These are phyloP conservation scores for Orchesella flavescens DNA, from an alignment of 2,888 invertebrate genomes.

Conservation along the genomic window DNA sequence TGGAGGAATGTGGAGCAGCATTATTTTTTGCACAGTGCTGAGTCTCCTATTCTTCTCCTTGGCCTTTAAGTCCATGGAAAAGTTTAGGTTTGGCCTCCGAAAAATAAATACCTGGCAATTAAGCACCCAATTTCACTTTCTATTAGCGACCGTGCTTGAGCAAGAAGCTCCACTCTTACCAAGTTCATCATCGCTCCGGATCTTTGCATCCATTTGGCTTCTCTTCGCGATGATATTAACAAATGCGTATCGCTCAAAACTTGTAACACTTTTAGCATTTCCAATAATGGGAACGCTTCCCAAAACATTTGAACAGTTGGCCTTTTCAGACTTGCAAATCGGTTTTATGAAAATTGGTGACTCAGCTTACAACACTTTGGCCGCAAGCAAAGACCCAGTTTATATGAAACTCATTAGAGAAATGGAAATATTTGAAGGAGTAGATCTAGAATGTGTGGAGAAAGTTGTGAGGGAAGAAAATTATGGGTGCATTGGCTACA, in stretches of 20 bases:
- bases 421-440: conserved; percentile 56
- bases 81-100: too few species aligned
- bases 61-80: not conserved
- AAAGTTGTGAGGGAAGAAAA: conserved; percentile 39
- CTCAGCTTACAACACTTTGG: conserved; percentile 51
- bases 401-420: conserved; percentile 45
- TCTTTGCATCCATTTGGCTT: conserved; percentile 42
- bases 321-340: conserved; percentile 31
- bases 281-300: conserved; percentile 42
- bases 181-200: conserved; percentile 4
- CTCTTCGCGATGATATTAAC: conserved; percentile 54
- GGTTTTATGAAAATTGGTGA: conserved; percentile 65
- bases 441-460: conserved; percentile 51
- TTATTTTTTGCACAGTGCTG: conserved; percentile 4
- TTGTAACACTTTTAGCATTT: conserved; percentile 55
- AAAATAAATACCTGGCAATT: not conserved
- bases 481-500: conserved; percentile 43
- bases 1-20: conserved; percentile 26
- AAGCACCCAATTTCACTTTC: not conserved
- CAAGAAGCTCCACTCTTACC: conserved; percentile 34
- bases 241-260: conserved; percentile 50
- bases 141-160: conserved; percentile 52
- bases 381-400: conserved; percentile 52
- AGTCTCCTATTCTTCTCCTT: conserved; percentile 11
- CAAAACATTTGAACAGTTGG: conserved; percentile 53